These are phyloP conservation scores for Mormyrops boulengeri DNA, from an alignment of 2,797 vertebrate species.

Conservation along the genomic window DNA sequence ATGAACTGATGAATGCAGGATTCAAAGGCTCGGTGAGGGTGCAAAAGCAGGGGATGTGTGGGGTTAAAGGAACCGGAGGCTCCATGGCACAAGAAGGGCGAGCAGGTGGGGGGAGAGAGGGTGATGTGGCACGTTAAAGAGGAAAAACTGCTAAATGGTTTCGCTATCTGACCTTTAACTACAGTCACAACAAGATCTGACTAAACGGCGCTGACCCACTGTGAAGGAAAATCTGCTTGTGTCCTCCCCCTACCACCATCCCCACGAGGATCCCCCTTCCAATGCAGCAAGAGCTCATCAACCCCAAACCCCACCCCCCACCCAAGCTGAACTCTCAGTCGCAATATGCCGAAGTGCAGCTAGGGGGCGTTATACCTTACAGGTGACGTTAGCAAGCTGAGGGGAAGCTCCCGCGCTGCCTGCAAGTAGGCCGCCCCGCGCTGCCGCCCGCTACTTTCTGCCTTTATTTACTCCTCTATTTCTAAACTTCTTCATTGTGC, in stretches of 20 bases:
- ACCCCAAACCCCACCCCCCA: background rate
- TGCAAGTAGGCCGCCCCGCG: background rate
- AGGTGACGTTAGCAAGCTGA: background rate
- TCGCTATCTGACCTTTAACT: background rate
- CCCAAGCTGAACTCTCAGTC: background rate
- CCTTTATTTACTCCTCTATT: constrained; percentile 38
- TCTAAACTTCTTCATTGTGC: constrained; percentile 36
- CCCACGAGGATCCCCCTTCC: background rate
- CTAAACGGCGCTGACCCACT: background rate
- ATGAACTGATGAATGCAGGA: background rate
- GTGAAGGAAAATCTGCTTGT: background rate
- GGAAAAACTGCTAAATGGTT: background rate
- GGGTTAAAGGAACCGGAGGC: background rate
- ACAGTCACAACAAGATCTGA: background rate
- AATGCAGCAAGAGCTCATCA: background rate
- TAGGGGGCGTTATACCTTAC: background rate
- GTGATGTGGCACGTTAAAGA: background rate
- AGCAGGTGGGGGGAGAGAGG: background rate
- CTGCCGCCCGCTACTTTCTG: constrained; percentile 18
- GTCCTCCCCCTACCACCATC: background rate
- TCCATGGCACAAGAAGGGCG: background rate
- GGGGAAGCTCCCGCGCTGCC: background rate
- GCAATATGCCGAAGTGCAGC: background rate
- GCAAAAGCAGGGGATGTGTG: background rate
- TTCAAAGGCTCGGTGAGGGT: background rate